phyloP scores from a whole-genome alignment of 2,888 invertebrate genomes.

The Dasypogon diadema region DNA sequence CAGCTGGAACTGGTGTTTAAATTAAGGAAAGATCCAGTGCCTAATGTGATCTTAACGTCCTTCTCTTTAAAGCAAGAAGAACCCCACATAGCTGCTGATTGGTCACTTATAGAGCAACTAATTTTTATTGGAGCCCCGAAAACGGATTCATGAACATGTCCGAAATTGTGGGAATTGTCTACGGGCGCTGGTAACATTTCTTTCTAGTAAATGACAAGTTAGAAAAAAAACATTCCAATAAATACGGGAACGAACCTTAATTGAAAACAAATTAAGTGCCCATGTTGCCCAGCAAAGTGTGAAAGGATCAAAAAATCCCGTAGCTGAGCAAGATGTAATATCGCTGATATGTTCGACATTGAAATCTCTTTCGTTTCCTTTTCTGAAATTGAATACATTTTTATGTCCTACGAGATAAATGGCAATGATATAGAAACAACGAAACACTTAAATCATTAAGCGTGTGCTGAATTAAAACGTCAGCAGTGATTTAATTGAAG shows the following conservation, averaged over 20 bases:
- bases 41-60: slow-evolving; percentile 89
- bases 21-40: slow-evolving; percentile 91
- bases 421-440: too few species aligned
- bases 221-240: not conserved
- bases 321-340: slow-evolving; percentile 90
- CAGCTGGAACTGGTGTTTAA: slow-evolving; percentile 82
- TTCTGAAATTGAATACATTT: slow-evolving; percentile 59
- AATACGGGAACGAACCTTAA: slow-evolving; percentile 47
- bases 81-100: slow-evolving; percentile 91
- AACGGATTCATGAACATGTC: slow-evolving; percentile 74
- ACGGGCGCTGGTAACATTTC: slow-evolving; percentile 84
- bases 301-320: slow-evolving; percentile 95
- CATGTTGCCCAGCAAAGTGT: slow-evolving; percentile 82
- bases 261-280: slow-evolving; percentile 52
- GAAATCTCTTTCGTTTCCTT: slow-evolving; percentile 61
- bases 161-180: slow-evolving; percentile 82
- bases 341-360: slow-evolving; percentile 80
- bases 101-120: slow-evolving; percentile 71
- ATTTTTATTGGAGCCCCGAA: slow-evolving; percentile 86
- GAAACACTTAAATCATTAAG: too few species aligned
- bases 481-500: too few species aligned
- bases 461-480: too few species aligned
- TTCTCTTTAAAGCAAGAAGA: slow-evolving; percentile 83
- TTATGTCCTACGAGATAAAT: not conserved
- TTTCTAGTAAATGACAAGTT: slow-evolving; percentile 69